A percentile compares a stretch with the other conserved stretches of the same genome.
phyloP scores from a whole-genome alignment of 2,113 vertebrate genomes.

The Bubo bubo region DNA sequence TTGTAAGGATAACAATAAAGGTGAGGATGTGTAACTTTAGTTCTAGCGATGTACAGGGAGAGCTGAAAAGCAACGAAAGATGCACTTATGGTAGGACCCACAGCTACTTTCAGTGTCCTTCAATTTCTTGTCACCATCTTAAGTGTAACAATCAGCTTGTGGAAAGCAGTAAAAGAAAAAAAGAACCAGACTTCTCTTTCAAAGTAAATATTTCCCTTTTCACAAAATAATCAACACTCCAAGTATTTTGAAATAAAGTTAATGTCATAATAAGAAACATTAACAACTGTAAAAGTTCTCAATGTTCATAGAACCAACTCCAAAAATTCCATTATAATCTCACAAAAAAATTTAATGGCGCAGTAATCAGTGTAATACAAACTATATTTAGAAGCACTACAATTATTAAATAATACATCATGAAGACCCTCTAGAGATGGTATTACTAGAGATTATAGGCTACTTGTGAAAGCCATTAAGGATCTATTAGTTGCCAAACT shows the following conservation, averaged over 20 bases:
- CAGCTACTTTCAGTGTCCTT: not conserved
- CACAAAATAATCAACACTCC: not conserved
- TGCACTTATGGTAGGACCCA: fast-evolving
- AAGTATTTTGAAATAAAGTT: not conserved
- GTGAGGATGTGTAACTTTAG: not conserved
- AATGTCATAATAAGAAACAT: fast-evolving
- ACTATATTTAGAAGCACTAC: not conserved
- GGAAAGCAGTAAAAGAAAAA: not conserved
- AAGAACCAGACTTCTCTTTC: not conserved
- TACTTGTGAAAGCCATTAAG: slow-evolving; percentile 56
- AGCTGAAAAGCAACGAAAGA: not conserved
- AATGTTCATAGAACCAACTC: not conserved
- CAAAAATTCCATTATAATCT: not conserved
- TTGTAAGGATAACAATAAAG: not conserved
- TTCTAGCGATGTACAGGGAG: not conserved
- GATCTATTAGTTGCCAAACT: slow-evolving; percentile 60
- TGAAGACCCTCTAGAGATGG: slow-evolving; percentile 29
- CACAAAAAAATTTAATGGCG: not conserved
- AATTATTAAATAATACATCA: slow-evolving; percentile 57
- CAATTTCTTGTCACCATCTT: not conserved
- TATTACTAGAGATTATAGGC: slow-evolving; percentile 47
- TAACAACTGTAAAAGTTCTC: not conserved
- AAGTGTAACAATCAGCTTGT: not conserved
- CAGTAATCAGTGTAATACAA: not conserved
- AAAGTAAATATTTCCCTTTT: not conserved